Base-by-base conservation (phyloP, 92 coral and sea anemone species). In the Actinostola sp. region DNA sequence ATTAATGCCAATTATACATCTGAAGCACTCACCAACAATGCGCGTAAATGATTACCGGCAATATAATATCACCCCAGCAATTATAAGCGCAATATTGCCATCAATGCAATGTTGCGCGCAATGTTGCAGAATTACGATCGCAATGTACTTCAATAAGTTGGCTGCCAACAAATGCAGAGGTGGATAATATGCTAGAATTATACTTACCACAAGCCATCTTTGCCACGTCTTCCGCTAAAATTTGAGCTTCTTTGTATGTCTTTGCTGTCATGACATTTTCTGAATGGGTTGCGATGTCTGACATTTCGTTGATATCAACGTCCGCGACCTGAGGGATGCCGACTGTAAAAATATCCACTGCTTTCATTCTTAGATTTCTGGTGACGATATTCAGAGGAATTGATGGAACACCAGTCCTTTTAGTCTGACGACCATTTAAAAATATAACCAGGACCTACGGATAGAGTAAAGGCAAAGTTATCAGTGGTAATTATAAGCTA, bases 171-270 rank as follows among this genome's bases (percentile, higher is more conserved):
- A 7, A 7, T 14, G 8, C 45, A 7, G 8, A 7, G 8, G 45
- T 7, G 45, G 16, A 50, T 4, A 50, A 50, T 10, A 3, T n/a
- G 7, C 57, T 33, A 62, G 14, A 39, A 1, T 3, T 43, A 8
- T 20, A 48, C 81, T 38, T 41, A 75, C 81, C 81, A 52, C 81
- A 75, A 3, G 72, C 81, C 61, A 75, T 66, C 65, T 75, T 75
- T 50, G 81, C 72, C 8, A 75, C 72, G 35, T 75, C 81, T 24
- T 75, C 81, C 16, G 72, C 81, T 32, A 75, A 43, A 36, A 31
- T 64, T 19, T 29, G 28, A 21, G 81, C 66, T 33, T 75, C 81
- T 23, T 21, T 27, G 73, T 61, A 75, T 20, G 72, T 63, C 41
- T 64, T 75, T 7, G 73, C 70, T 10, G 61, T 75, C 81, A 75